Percentiles rank a stretch among this genome's conserved stretches.
Evolutionary conservation across 2,113 vertebrate species (phyloP).

Genomic region (Bostrychus sinensis): DNA sequence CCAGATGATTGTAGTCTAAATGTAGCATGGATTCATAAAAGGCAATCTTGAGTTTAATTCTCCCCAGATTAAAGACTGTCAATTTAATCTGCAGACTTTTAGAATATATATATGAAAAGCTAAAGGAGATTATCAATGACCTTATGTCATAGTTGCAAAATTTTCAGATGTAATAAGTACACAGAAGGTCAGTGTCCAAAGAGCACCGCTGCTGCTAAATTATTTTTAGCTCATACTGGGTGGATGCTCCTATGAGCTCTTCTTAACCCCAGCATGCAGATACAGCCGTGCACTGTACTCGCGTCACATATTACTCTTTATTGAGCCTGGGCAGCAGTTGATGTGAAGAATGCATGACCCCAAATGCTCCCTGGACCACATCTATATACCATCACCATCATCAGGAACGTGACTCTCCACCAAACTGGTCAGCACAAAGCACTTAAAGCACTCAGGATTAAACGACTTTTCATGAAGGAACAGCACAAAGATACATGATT

Average conservation of each 20-base stretch:
- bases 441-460: constrained; percentile 24
- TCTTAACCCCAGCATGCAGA: neutral
- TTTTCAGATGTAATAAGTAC: constrained; percentile 13
- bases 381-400: constrained; percentile 9
- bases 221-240: constrained; percentile 3
- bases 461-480: constrained; percentile 23
- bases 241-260: neutral
- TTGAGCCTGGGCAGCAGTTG: constrained; percentile 9
- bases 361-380: constrained; percentile 35
- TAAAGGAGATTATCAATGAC: constrained; percentile 5
- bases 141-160: neutral
- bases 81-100: constrained; percentile 4
- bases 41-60: constrained; percentile 5
- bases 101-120: neutral
- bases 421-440: constrained; percentile 17
- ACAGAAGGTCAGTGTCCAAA: neutral
- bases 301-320: neutral
- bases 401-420: constrained; percentile 19
- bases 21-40: neutral
- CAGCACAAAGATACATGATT: constrained; percentile 6
- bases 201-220: neutral
- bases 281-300: neutral
- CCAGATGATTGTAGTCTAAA: neutral
- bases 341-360: constrained; percentile 28
- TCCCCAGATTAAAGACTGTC: neutral